Base-by-base conservation (phyloP, 2,888 invertebrate genomes). In the Arctia plantaginis region DNA sequence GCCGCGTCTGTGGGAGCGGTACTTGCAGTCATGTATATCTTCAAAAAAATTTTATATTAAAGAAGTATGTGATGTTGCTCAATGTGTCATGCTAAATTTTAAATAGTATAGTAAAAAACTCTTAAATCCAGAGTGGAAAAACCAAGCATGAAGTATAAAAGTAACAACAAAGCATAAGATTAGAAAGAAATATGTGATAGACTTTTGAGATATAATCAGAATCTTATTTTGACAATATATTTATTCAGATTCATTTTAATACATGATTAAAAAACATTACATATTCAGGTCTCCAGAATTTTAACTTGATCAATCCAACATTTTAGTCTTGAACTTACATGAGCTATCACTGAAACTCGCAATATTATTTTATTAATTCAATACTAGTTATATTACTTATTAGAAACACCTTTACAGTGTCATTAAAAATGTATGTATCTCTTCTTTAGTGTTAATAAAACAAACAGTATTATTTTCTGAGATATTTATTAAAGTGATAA, bases 1-100 rank as follows among this genome's bases (percentile, higher is more conserved):
- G 92, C 96, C 74, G 96, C 96, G 71, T 96, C 97, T 77, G 88
- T 97, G 67, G 96, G 96, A 80, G 93, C 93, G 73, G 93, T 96
- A 55, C 79, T 95, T 77, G 89, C 90, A 51, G 79, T 93, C 71
- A 84, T 88, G 35, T 95, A 93, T 81, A 85, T 93, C 41, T 90
- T 95, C 39, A 95, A 94, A 86, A 95, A 94, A 87, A 85, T 95
- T 44, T 85, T 85, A 66, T 79, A 70, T 91, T 77, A 85, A 74
- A 78, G 68, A 88, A 68, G 8, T 59, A 47, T 2, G 15, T 30
- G 30, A n/a, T 18, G 13, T 15, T 15, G 15, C 3, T 15, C 27
- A 27, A 15, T 10, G 3, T 30, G 6, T 62, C 59, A 62, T 62
- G 27, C 59, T 27, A 27, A 15, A 27, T 30, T 30, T 62, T 62